Conservation (phyloP, 1,140 invertebrate species). For the Diplogasteroides magnus region DNA sequence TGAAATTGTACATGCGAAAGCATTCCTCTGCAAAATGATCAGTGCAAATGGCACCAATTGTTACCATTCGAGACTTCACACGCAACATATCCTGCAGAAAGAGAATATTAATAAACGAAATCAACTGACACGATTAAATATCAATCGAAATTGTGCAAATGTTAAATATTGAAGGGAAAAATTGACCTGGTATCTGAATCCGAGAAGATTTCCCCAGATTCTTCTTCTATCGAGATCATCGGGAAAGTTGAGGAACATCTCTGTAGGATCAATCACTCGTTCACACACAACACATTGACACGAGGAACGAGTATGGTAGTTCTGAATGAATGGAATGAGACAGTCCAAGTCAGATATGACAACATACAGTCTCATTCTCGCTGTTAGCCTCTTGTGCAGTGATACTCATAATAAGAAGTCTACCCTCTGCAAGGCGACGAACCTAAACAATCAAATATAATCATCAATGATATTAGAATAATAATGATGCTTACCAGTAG, state of each 20-base stretch:
- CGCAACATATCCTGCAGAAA: slow-evolving; percentile 18
- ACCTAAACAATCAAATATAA: too few species aligned
- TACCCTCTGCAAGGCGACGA: background rate
- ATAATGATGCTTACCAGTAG: background rate
- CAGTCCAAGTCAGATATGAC: background rate
- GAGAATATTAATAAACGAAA: too few species aligned
- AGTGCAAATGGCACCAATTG: slow-evolving; percentile 18
- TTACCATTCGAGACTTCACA: slow-evolving; percentile 10
- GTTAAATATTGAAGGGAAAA: background rate
- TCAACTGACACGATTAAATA: too few species aligned
- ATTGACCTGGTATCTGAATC: slow-evolving; percentile 21
- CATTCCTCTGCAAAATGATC: slow-evolving; percentile 28
- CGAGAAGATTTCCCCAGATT: slow-evolving; percentile 22
- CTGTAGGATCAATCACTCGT: slow-evolving; percentile 10
- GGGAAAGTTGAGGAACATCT: slow-evolving; percentile 25
- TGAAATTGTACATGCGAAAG: slow-evolving; percentile 26
- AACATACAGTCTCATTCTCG: background rate
- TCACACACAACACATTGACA: slow-evolving; percentile 11
- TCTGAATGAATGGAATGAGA: background rate
- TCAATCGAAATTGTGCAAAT: slow-evolving; percentile 2
- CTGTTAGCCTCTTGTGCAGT: background rate
- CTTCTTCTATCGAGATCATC: slow-evolving; percentile 22
- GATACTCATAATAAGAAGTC: background rate
- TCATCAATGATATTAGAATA: background rate
- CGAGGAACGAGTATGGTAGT: background rate